Conservation (phyloP, 2,113 vertebrate species). For the Circaetus cinerascens region DNA sequence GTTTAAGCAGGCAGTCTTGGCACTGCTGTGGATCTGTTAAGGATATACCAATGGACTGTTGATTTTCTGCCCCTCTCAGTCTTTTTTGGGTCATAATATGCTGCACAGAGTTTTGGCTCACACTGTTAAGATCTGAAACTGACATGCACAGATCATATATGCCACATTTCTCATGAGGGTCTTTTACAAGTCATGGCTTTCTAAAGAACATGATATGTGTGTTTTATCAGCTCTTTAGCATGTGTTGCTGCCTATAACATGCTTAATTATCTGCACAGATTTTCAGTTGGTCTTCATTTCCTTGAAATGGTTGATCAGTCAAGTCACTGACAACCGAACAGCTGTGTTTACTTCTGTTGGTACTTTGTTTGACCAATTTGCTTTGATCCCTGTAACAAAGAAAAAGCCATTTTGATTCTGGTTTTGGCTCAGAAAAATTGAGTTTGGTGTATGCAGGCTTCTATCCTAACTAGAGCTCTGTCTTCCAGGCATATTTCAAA, state of each 20-base stretch:
- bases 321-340: neutral
- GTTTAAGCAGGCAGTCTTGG: neutral
- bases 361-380: slow-evolving; percentile 21
- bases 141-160: neutral
- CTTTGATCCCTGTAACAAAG: neutral
- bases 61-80: neutral
- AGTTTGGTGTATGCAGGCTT: neutral
- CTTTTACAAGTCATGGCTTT: neutral
- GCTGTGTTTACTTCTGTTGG: slow-evolving; percentile 11
- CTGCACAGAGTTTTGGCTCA: neutral
- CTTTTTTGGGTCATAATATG: neutral
- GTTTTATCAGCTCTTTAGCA: neutral
- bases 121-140: neutral
- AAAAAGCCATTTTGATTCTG: neutral
- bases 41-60: neutral
- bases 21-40: neutral
- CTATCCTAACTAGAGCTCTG: neutral
- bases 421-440: neutral
- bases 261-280: neutral
- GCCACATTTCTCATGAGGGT: neutral
- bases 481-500: neutral
- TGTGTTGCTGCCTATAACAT: neutral
- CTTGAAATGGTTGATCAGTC: slow-evolving; percentile 11
- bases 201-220: neutral
- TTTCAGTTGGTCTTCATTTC: neutral